phyloP scores from a whole-genome alignment of 2,113 vertebrate species.

The Cairina moschata region DNA sequence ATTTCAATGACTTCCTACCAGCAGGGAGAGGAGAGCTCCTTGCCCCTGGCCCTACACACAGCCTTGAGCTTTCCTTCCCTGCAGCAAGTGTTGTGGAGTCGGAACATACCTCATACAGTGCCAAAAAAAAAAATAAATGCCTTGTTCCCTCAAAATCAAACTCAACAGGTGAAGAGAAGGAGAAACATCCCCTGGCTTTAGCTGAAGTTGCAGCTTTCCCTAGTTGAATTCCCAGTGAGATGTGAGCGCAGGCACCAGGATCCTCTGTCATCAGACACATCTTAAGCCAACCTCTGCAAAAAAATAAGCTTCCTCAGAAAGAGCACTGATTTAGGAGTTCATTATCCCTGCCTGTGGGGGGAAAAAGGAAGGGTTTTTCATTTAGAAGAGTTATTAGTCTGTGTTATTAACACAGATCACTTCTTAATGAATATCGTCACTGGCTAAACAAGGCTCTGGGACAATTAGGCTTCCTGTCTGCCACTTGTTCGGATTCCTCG shows the following conservation, averaged over 20 bases:
- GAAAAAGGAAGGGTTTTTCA: background rate
- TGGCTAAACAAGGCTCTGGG: slow-evolving; percentile 48
- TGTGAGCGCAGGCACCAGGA: background rate
- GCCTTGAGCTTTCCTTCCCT: background rate
- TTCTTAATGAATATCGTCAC: slow-evolving; percentile 46
- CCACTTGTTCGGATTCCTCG: slow-evolving; percentile 14
- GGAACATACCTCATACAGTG: too few species aligned
- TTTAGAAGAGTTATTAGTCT: slow-evolving; percentile 44
- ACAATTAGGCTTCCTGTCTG: slow-evolving; percentile 32
- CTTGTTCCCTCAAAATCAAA: background rate
- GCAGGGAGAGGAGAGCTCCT: too few species aligned
- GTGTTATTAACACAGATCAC: slow-evolving; percentile 37
- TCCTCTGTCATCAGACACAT: background rate
- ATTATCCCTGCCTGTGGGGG: background rate
- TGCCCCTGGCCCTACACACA: too few species aligned
- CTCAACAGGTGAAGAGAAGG: background rate
- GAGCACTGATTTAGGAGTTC: slow-evolving; percentile 38
- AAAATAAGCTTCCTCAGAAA: background rate
- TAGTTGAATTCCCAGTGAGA: background rate
- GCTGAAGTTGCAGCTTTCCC: background rate
- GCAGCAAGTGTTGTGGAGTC: background rate
- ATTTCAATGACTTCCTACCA: too few species aligned
- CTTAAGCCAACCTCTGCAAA: background rate
- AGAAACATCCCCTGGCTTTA: background rate
- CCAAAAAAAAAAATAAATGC: background rate